These are phyloP conservation scores for Salminus brasiliensis DNA, from an alignment of 2,113 vertebrate genomes.

Conservation along the genomic window DNA sequence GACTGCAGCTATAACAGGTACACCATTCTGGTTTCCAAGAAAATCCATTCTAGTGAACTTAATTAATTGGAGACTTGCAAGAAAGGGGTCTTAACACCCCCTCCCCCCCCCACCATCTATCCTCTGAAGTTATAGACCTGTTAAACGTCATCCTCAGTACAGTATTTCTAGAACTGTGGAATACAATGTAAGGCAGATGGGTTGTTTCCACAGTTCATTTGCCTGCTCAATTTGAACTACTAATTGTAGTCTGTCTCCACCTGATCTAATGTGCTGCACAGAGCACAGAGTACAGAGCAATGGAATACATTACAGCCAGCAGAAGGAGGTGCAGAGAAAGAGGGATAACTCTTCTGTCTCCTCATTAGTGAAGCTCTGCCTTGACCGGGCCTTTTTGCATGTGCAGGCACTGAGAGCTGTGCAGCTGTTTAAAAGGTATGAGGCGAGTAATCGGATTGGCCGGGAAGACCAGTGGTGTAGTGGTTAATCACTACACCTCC, in stretches of 20 bases:
- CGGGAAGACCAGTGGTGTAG: no score
- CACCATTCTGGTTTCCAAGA: no score
- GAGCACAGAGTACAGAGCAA: not conserved
- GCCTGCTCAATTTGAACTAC: not conserved
- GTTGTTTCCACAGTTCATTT: not conserved
- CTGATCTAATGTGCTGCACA: not conserved
- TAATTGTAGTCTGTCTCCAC: not conserved
- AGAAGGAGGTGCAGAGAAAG: not conserved
- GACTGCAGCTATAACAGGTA: no score
- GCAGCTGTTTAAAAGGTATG: not conserved
- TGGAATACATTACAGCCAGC: not conserved
- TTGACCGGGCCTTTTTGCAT: not conserved
- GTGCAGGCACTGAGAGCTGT: not conserved
- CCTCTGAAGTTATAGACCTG: no score
- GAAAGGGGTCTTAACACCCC: no score
- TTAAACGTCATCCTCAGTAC: not conserved
- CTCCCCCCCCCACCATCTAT: no score
- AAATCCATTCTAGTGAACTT: no score
- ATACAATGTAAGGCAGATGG: not conserved
- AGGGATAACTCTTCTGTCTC: not conserved
- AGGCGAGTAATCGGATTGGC: not conserved
- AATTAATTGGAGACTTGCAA: no score
- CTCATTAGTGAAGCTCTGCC: constrained; percentile 3
- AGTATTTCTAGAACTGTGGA: not conserved
- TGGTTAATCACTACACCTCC: not conserved